A percentile compares a stretch with the other conserved stretches of the same genome.
Conservation (phyloP, 2,888 invertebrate genomes). For the Drymonia ruficornis region DNA sequence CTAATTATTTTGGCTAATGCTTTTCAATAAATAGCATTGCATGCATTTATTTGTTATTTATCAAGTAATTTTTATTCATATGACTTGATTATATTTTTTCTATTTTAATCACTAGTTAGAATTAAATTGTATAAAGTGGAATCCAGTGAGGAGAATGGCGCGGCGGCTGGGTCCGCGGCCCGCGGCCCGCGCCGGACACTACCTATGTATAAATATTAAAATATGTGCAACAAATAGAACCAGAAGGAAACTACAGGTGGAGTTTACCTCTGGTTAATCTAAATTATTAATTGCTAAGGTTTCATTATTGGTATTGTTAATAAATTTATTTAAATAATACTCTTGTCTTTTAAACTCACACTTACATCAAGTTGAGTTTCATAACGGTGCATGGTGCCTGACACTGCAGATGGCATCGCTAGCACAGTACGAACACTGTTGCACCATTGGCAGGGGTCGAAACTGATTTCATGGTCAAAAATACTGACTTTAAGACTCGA, state of each 20-base stretch:
- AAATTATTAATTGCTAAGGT: conserved; percentile 54
- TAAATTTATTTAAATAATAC: conserved; percentile 55
- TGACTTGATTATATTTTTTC: conserved; percentile 14
- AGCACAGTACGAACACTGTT: no score
- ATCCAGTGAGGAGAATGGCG: conserved; percentile 12
- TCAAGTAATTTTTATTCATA: conserved; percentile 11
- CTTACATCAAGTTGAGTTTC: neutral
- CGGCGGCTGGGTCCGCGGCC: conserved; percentile 12
- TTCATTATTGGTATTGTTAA: conserved; percentile 66
- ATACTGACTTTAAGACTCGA: no score
- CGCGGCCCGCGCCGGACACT: no score
- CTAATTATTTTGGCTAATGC: neutral
- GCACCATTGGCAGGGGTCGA: no score
- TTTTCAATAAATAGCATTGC: conserved; percentile 10
- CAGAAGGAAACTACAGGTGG: conserved; percentile 30
- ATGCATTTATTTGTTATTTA: conserved; percentile 35
- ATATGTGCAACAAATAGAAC: conserved; percentile 39
- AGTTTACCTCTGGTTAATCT: conserved; percentile 44
- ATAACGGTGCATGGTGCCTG: neutral
- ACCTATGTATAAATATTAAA: conserved; percentile 39
- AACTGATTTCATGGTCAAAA: no score
- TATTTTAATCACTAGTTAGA: conserved; percentile 30
- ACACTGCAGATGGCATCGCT: no score
- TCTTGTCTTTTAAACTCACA: conserved; percentile 1
- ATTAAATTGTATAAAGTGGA: conserved; percentile 37